Percentiles rank a stretch among this genome's conserved stretches.
phyloP scores from a whole-genome alignment of 2,113 vertebrate genomes.

The Camelus bactrianus region DNA sequence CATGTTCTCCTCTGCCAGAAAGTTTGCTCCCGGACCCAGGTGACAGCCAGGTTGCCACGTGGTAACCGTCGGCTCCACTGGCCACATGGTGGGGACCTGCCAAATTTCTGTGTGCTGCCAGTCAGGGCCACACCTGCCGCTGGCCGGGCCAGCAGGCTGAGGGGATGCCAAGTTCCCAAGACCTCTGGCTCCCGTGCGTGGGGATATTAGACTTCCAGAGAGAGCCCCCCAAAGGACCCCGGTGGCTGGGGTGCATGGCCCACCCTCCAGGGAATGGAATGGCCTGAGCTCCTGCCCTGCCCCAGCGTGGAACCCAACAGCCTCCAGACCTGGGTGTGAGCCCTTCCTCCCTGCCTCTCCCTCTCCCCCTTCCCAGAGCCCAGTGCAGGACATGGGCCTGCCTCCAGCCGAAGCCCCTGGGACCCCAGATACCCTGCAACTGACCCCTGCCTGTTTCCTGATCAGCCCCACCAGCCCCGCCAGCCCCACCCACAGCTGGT shows the following conservation, averaged over 20 bases:
- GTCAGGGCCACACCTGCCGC: background rate
- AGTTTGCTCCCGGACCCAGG: fast-evolving
- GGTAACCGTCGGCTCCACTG: fast-evolving
- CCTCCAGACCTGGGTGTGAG: background rate
- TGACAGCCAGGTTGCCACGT: background rate
- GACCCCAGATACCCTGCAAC: background rate
- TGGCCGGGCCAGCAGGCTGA: background rate
- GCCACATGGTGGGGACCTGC: too few species aligned
- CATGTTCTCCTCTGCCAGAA: background rate
- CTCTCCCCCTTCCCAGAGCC: background rate
- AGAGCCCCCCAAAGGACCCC: background rate
- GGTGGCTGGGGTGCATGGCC: fast-evolving
- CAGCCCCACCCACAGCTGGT: fast-evolving
- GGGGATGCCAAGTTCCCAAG: background rate
- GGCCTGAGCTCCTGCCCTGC: background rate
- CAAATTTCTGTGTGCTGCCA: fast-evolving
- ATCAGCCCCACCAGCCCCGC: background rate
- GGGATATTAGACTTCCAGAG: background rate
- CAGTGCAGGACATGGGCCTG: background rate
- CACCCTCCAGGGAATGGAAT: fast-evolving
- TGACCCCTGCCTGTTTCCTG: background rate
- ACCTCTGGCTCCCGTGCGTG: background rate
- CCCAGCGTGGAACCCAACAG: background rate
- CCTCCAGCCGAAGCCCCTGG: background rate
- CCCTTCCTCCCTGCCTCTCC: background rate